Evolutionary conservation across 2,113 vertebrate species (phyloP).

Genomic region (Calonectris borealis): DNA sequence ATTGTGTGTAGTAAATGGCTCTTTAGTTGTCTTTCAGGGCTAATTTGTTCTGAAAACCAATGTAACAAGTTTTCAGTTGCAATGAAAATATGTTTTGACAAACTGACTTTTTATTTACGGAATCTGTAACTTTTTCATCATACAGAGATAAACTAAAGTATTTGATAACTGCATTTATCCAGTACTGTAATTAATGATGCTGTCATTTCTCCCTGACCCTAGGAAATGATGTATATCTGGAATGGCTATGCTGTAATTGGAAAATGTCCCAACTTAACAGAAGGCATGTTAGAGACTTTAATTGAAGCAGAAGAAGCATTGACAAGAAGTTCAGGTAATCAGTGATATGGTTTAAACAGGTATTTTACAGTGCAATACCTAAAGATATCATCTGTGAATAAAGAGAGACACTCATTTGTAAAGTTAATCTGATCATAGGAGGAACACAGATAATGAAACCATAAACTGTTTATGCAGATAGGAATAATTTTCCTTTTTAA

Average conservation of each 20-base stretch:
- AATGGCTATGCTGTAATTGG: slow-evolving; percentile 96
- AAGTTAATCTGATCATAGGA: neutral
- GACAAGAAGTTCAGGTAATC: slow-evolving; percentile 83
- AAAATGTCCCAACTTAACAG: slow-evolving; percentile 90
- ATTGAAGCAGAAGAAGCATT: slow-evolving; percentile 83
- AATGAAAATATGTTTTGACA: neutral
- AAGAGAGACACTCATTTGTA: neutral
- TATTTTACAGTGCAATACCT: neutral
- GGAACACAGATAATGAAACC: neutral
- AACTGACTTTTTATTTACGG: neutral
- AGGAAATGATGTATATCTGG: slow-evolving; percentile 99
- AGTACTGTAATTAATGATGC: neutral
- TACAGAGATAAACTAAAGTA: neutral
- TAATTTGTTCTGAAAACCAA: neutral
- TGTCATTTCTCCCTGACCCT: slow-evolving; percentile 21
- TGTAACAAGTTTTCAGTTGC: neutral
- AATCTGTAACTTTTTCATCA: neutral
- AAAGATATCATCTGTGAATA: neutral
- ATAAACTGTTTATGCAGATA: neutral
- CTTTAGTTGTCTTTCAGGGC: neutral
- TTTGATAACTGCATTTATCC: neutral
- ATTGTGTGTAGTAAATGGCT: neutral
- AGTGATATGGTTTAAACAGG: neutral
- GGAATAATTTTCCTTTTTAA: neutral
- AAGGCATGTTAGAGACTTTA: slow-evolving; percentile 90